Base-by-base conservation (phyloP, 2,888 invertebrate genomes). In the Salpingus planirostris region DNA sequence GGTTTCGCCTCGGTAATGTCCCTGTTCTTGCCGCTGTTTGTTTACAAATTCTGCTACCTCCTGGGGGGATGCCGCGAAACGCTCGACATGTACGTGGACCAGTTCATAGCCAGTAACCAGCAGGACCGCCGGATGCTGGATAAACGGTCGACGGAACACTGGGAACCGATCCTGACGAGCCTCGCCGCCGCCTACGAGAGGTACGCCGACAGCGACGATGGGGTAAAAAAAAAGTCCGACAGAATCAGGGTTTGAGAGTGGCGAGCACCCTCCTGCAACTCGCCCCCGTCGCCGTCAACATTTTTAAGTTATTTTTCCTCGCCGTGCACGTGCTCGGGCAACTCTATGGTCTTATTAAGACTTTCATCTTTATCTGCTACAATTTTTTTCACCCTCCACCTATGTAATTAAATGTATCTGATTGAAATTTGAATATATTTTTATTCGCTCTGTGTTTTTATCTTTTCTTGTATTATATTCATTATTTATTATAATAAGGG, bases 151-250 rank as follows among this genome's bases (percentile, higher is more conserved):
- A 23, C 55, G 5, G 60, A 62, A 27, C 55, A 60, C 38, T 30
- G 60, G 10, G 59, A 59, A 27, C 60, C 63, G 2, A 43, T 63
- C 29, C 32, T 63, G 29, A 46, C 52, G 21, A 55, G 57, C 6
- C 37, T 61, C n/a, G 54, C 54, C 3, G 49, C 50, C 22, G 61
- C 58, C 15, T 59, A 61, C 38, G 57, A 60, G 28, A 53, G 54
- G 40, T 64, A 57, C 38, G 54, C 51, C 26, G 51, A 53, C 31
- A 43, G 41, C 10, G 54, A 49, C 28, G n/a, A n/a, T n/a, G n/a
- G n/a, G n/a, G 37, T 44, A 52, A 58, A 61, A 60, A 59, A 59
- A 57, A 55, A 53, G 49, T 50, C 41, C 50, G 44, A 50, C 43
- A 54, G 35, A 43, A 44, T 22, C 47, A 53, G 34, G 26, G 54